phyloP scores from a whole-genome alignment of 2,797 vertebrate genomes.

The Xenentodon cancila region DNA sequence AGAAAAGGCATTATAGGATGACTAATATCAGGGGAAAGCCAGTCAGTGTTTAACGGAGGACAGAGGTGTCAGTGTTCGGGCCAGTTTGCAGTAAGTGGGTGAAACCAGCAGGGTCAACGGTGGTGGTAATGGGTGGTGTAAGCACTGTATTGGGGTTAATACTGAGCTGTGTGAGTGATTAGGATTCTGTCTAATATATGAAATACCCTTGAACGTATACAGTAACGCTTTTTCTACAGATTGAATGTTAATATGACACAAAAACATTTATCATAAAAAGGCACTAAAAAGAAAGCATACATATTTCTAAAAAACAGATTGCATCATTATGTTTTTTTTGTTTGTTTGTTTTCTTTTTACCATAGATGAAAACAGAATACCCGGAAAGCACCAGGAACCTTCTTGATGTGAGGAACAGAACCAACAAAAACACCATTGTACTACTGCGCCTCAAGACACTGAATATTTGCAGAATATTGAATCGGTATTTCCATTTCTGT shows the following conservation, averaged over 20 bases:
- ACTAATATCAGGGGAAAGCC: constrained; percentile 61
- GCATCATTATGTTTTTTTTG: no score
- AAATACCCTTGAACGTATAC: constrained; percentile 27
- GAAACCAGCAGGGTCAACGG: constrained; percentile 65
- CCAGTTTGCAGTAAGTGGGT: constrained; percentile 52
- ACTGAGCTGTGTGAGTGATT: constrained; percentile 65
- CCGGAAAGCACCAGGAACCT: background rate
- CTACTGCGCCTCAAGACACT: no score
- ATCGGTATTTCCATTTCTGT: background rate
- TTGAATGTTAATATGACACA: background rate
- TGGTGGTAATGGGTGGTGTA: constrained; percentile 64
- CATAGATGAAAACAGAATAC: no score
- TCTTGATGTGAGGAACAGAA: background rate
- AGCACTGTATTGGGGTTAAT: constrained; percentile 76
- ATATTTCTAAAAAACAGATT: background rate
- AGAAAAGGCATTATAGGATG: constrained; percentile 59
- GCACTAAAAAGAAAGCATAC: background rate
- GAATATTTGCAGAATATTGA: background rate
- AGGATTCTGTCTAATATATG: constrained; percentile 52
- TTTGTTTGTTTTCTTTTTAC: no score
- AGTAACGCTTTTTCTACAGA: constrained; percentile 4
- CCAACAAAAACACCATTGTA: background rate
- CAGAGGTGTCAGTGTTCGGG: constrained; percentile 55
- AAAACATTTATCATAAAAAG: background rate
- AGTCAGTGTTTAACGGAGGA: constrained; percentile 61